Base-by-base conservation (phyloP, 1,140 invertebrate species). In the Spodoptera frugiperda region DNA sequence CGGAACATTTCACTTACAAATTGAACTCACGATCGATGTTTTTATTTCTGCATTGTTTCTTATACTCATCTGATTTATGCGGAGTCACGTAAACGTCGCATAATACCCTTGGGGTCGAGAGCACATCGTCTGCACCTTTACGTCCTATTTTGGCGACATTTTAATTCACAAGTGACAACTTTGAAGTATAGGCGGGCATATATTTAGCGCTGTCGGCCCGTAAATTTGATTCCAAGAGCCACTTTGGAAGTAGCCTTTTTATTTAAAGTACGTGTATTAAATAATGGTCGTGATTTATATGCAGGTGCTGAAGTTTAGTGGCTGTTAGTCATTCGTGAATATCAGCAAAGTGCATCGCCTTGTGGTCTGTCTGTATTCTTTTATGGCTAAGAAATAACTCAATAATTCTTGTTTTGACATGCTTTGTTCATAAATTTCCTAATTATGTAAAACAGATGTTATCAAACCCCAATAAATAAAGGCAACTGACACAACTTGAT, bases 21-120 rank as follows among this genome's bases (percentile, higher is more conserved):
- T 15, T 21, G 49, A 17, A 10, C n/a, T 33, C 65, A 53, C 65
- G 21, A 15, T 51, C 21, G 49, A 68, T 44, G 30, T 73, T 73
- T 73, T 73, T 73, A 67, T 19, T 67, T 25, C 19, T 53, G 51
- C 33, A 55, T 75, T 75, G 51, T 68, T 76, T 76, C 55, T 76
- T 76, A 30, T 46, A 53, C 2, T 30, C 61, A 15, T 46, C 46
- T 67, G 48, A 76, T 76, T 55, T 67, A 68, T 76, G 61, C 63
- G 61, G 39, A 46, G 61, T 68, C 74, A 76, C 74, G 74, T 68
- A 67, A 67, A 57, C 46, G 30, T 53, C 21, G 57, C 44, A 75
- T 65, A 75, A 76, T 67, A 39, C 48, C 30, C 3, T 25, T 30
- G 39, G 71, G 44, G 71, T 73, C 44, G 68, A 71, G 68, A 55